Conservation (phyloP, 2,113 vertebrate genomes). For the Anoura caudifer region DNA sequence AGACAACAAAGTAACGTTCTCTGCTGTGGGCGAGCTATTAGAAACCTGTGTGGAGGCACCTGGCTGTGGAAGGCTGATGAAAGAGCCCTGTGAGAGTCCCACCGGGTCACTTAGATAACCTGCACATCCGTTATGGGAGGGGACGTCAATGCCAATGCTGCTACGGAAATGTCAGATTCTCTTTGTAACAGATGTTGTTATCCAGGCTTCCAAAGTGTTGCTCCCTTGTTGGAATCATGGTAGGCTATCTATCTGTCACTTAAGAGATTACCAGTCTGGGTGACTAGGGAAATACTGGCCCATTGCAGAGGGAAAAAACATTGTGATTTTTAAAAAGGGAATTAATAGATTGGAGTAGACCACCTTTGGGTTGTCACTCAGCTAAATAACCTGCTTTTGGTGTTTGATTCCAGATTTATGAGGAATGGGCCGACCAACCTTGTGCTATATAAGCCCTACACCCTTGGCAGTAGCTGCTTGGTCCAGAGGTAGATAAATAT, state of each 20-base stretch:
- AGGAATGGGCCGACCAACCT: not conserved
- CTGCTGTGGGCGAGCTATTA: not conserved
- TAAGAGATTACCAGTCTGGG: not conserved
- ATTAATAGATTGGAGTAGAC: not conserved
- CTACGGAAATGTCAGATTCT: not conserved
- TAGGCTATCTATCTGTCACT: not conserved
- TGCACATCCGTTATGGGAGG: not conserved
- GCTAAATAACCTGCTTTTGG: not conserved
- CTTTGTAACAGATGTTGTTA: not conserved
- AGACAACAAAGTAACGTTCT: not conserved
- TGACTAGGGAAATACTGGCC: not conserved
- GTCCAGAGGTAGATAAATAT: not conserved
- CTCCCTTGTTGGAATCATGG: not conserved
- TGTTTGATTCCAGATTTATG: not conserved
- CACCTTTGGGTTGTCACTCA: not conserved
- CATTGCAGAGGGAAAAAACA: not conserved
- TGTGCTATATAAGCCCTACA: not conserved
- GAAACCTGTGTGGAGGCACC: not conserved
- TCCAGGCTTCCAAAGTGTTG: not conserved
- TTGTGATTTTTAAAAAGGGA: not conserved
- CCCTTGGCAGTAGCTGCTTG: not conserved
- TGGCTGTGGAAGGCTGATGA: not conserved
- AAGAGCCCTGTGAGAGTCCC: not conserved
- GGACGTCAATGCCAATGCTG: not conserved
- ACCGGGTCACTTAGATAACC: not conserved